Base-by-base conservation (phyloP, 2,797 vertebrate genomes). In the Myripristis jacobus region DNA sequence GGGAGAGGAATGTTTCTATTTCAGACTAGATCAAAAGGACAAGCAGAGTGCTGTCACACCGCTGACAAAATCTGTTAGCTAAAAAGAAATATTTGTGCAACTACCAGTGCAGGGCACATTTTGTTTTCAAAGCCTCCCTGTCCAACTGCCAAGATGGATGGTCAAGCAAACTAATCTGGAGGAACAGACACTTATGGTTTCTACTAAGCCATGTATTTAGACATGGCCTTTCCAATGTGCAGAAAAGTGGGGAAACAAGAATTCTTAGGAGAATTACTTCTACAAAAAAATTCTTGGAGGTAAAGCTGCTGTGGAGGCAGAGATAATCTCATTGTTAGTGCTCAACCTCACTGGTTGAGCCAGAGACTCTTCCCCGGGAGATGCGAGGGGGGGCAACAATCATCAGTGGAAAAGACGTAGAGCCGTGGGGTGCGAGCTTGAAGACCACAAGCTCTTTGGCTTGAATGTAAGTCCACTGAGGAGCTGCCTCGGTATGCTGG, bases 191-290 rank as follows among this genome's bases (percentile, higher is more conserved):
- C 29, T 57, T 46, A 25, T 21, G 18, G 36, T 34, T 10, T 53
- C 44, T 75, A 66, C 48, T 27, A 51, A 80, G 77, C 47, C 47
- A 67, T 13, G 29, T 48, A 15, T 50, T 65, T 59, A 68, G 34
- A 73, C 21, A 0, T 25, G 31, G 27, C 25, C 50, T 82, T 73
- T 81, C 16, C 46, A 65, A 68, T 46, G 67, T 50, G 50, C 22
- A 52, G 38, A 24, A 25, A 44, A 24, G 56, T 25, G 29, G 77
- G 60, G 52, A 80, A 70, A 69, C 48, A 73, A 56, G 80, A 46
- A 57, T 54, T 78, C 77, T 85, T 88, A 83, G 75, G 56, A 81
- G 78, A 71, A 80, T 73, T 64, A 70, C 48, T 66, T 80, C 66
- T 22, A 70, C 70, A n/a, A 87, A 83, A 82, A 44, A 81, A 65